phyloP scores from a whole-genome alignment of 37 sponge, comb jelly and placozoan species.

The Halichondria panicea region DNA sequence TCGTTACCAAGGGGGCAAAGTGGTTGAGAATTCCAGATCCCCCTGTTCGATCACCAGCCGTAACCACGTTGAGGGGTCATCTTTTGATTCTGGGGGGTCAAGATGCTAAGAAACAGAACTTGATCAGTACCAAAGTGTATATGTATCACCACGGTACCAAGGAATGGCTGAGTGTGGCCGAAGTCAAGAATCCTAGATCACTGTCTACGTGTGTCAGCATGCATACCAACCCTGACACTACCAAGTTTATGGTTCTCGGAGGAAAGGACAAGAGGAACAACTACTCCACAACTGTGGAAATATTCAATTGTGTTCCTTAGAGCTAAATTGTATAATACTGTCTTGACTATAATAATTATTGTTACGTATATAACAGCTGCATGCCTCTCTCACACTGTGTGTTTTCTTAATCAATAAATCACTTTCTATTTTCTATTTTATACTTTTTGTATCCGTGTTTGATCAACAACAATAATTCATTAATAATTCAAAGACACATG shows the following conservation, averaged over 20 bases:
- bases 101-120: slow-evolving; percentile 33
- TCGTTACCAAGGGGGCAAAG: background rate
- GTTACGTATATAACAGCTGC: too few species aligned
- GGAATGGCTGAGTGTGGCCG: slow-evolving; percentile 47
- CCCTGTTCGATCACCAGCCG: slow-evolving; percentile 19
- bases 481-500: too few species aligned
- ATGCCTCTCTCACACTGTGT: too few species aligned
- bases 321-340: too few species aligned
- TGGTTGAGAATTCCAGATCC: slow-evolving; percentile 42
- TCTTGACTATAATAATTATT: too few species aligned
- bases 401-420: too few species aligned
- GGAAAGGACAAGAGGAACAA: slow-evolving; percentile 8
- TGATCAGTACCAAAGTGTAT: too few species aligned
- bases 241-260: slow-evolving; percentile 29
- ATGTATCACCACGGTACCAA: slow-evolving; percentile 51
- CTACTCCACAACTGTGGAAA: slow-evolving; percentile 22
- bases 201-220: slow-evolving; percentile 29
- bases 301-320: background rate
- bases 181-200: slow-evolving; percentile 18
- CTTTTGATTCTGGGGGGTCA: slow-evolving; percentile 41
- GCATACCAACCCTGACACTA: background rate
- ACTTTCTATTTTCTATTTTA: too few species aligned
- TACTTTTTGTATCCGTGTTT: too few species aligned
- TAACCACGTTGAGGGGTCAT: slow-evolving; percentile 19
- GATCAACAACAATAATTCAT: too few species aligned